Percentiles rank a stretch among this genome's conserved stretches.
Conservation (phyloP, 2,888 invertebrate genomes). For the Drepana falcataria region DNA sequence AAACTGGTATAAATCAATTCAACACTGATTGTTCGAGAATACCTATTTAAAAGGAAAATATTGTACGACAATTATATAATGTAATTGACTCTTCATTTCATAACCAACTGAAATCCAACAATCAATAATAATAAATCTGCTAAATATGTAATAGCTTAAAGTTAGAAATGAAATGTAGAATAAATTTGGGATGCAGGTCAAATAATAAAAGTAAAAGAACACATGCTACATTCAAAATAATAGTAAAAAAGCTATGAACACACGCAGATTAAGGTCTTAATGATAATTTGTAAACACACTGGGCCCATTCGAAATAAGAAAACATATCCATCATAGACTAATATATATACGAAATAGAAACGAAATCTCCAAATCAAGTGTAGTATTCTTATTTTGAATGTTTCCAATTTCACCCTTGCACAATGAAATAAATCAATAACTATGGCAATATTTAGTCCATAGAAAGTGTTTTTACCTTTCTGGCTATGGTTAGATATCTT, state of each 20-base stretch:
- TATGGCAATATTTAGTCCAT: no score
- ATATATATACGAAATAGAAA: no score
- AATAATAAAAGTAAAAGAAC: conserved; percentile 5
- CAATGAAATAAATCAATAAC: neutral
- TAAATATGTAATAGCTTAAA: neutral
- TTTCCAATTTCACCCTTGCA: neutral
- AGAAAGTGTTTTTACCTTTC: conserved; percentile 9
- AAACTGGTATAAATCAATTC: neutral
- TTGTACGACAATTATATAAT: neutral
- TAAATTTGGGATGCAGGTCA: conserved; percentile 5
- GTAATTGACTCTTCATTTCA: conserved; percentile 6
- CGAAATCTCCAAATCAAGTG: no score
- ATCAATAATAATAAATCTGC: neutral
- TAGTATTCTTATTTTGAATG: neutral
- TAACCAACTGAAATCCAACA: neutral
- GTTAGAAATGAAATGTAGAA: conserved; percentile 8
- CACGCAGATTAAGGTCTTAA: conserved; percentile 35
- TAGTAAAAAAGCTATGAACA: conserved; percentile 64
- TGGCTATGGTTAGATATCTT: conserved; percentile 30
- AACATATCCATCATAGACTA: neutral
- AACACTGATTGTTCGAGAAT: neutral
- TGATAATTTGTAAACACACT: conserved; percentile 3
- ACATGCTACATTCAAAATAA: conserved; percentile 18
- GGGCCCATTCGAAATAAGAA: neutral
- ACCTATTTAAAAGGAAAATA: neutral